These are phyloP conservation scores for Diarsia mendica DNA, from an alignment of 2,888 invertebrate species.

Conservation along the genomic window DNA sequence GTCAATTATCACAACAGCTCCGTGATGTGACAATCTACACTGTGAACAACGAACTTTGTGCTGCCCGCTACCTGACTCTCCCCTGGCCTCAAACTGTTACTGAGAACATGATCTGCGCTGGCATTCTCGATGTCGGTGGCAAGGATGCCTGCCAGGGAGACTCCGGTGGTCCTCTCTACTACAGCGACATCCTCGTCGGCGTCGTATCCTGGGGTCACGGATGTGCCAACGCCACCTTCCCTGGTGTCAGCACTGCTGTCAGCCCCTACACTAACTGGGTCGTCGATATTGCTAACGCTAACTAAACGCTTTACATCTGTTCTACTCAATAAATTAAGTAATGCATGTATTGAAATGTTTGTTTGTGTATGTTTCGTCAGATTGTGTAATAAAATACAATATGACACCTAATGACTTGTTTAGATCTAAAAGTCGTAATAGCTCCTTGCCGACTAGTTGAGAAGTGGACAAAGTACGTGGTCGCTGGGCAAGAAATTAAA, in stretches of 20 bases:
- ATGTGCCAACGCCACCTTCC: constrained; percentile 83
- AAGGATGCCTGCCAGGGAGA: constrained; percentile 84
- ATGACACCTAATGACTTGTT: background rate
- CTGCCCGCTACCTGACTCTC: constrained; percentile 35
- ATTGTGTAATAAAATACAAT: background rate
- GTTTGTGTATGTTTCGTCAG: background rate
- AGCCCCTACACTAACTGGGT: constrained; percentile 77
- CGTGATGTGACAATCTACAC: constrained; percentile 47
- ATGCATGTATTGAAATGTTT: background rate
- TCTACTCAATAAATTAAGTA: constrained; percentile 2
- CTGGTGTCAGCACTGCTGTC: constrained; percentile 86
- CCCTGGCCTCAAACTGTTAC: constrained; percentile 64
- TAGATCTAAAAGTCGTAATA: background rate
- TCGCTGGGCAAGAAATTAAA: background rate
- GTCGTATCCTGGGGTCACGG: constrained; percentile 87
- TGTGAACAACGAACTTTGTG: constrained; percentile 43
- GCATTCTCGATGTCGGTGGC: constrained; percentile 74
- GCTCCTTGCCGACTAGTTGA: background rate
- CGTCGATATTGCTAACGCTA: constrained; percentile 20
- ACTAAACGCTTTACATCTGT: background rate
- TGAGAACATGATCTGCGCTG: constrained; percentile 82
- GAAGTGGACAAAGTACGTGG: background rate
- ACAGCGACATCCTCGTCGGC: constrained; percentile 79
- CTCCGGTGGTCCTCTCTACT: constrained; percentile 87
- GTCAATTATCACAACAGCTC: constrained; percentile 39